Evolutionary conservation across 2,888 invertebrate genomes (phyloP).

Genomic region (Caenorhabditis panamensis): DNA sequence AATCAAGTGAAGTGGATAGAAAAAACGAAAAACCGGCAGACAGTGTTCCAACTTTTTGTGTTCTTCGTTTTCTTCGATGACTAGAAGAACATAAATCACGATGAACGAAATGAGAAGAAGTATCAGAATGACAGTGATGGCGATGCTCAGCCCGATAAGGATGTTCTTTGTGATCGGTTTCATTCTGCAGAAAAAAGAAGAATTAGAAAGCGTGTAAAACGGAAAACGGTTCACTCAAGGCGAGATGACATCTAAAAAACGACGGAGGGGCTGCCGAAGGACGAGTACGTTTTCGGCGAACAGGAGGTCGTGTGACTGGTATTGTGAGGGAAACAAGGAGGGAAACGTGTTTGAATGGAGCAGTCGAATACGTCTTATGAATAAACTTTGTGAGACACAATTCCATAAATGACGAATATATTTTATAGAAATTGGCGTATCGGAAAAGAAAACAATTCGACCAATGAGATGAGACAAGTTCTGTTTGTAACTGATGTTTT

Average conservation of each 20-base stretch:
- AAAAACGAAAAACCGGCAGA: conserved; percentile 20
- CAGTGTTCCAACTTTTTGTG: conserved; percentile 46
- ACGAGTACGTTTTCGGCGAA: conserved; percentile 45
- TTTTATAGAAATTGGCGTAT: background rate
- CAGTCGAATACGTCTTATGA: background rate
- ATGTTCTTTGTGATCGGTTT: conserved; percentile 34
- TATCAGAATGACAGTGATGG: conserved; percentile 34
- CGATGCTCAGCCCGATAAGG: conserved; percentile 34
- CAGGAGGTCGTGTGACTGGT: conserved; percentile 44
- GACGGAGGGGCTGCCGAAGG: conserved; percentile 28
- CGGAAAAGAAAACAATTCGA: background rate
- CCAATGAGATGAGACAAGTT: background rate
- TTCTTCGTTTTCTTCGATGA: conserved; percentile 42
- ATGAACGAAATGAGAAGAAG: conserved; percentile 36
- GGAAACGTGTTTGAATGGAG: conserved; percentile 13
- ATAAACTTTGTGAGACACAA: too few relatives aligned
- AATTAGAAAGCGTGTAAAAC: background rate
- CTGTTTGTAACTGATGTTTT: conserved; percentile 11
- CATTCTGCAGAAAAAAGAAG: conserved; percentile 19
- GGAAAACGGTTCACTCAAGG: background rate
- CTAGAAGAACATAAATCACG: conserved; percentile 32
- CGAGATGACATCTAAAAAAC: conserved; percentile 15
- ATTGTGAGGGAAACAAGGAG: conserved; percentile 3
- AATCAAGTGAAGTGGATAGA: background rate
- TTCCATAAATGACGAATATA: too few relatives aligned